phyloP scores from a whole-genome alignment of 2,797 vertebrate genomes.

The Antennarius maculatus region DNA sequence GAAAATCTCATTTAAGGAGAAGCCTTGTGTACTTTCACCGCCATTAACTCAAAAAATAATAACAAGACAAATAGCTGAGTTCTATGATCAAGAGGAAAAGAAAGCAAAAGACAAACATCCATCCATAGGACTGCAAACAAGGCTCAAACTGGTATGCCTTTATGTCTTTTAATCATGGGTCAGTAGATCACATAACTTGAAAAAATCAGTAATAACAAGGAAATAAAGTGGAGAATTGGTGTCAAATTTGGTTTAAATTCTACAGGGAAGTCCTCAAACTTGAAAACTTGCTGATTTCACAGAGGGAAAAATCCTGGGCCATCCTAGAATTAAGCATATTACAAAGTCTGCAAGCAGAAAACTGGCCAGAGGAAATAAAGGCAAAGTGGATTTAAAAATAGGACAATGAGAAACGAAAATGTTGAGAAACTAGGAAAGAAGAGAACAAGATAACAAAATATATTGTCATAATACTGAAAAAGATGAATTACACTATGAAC shows the following conservation, averaged over 20 bases:
- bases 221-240: not conserved
- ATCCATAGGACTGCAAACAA: not conserved
- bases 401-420: not conserved
- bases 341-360: not conserved
- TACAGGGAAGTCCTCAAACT: not conserved
- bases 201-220: not conserved
- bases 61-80: not conserved
- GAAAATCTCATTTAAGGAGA: constrained; percentile 22
- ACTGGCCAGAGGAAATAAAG: not conserved
- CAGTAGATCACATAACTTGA: not conserved
- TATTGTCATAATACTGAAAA: not conserved
- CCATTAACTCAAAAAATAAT: constrained; percentile 22
- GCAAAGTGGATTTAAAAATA: not conserved
- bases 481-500: not conserved
- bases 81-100: constrained; percentile 2
- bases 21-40: constrained; percentile 24
- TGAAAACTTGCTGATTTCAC: constrained; percentile 16
- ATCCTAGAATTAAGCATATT: not conserved
- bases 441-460: not conserved
- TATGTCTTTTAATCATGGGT: no score
- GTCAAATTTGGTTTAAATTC: not conserved
- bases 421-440: not conserved
- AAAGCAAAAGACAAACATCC: no score
- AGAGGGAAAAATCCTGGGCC: not conserved
- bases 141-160: no score